phyloP scores from a whole-genome alignment of 2,797 vertebrate species.

The Eulemur coronatus region DNA sequence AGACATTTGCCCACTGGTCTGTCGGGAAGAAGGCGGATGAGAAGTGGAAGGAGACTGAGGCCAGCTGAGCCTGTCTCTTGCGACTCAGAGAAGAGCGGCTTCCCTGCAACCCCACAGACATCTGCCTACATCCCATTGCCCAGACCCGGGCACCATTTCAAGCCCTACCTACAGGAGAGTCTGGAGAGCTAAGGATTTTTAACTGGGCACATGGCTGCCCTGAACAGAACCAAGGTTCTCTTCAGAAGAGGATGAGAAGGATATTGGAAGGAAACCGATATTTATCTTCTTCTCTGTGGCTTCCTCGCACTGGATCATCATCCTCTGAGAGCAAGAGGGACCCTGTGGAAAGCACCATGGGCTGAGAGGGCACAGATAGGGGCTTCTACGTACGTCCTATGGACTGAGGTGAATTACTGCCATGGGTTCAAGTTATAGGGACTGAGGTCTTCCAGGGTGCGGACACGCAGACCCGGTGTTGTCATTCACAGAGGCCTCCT shows the following conservation, averaged over 20 bases:
- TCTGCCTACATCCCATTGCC: too few species aligned
- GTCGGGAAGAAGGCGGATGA: neutral
- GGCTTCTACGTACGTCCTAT: neutral
- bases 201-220: too few species aligned
- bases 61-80: neutral
- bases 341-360: too few species aligned
- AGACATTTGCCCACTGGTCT: neutral
- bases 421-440: neutral
- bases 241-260: neutral
- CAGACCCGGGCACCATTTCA: rapidly evolving
- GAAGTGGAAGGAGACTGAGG: neutral
- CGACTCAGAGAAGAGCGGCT: rapidly evolving
- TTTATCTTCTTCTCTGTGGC: neutral
- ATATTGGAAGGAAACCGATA: neutral
- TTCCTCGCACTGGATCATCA: neutral
- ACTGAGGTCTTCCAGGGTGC: neutral
- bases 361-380: neutral
- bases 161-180: neutral
- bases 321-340: neutral
- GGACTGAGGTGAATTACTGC: neutral
- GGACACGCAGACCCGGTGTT: neutral
- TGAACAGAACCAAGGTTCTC: neutral
- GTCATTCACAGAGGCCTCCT: neutral
- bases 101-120: neutral
- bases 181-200: neutral